Base-by-base conservation (phyloP, 64 coral and sea anemone genomes). In the Montipora sp. region DNA sequence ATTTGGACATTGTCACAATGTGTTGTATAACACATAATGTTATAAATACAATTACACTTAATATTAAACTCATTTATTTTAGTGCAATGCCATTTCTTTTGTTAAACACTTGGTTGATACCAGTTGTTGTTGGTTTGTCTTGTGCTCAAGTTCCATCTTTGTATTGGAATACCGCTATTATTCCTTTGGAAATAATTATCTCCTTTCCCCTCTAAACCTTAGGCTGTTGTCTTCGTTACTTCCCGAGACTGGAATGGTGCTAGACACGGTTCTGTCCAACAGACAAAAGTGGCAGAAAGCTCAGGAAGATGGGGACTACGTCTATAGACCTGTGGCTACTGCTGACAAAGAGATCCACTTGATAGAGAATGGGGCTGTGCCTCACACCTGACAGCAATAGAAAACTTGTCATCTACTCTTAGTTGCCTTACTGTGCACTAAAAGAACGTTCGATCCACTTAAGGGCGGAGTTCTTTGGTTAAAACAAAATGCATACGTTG, bases 251-350 rank as follows among this genome's bases (percentile, higher is more conserved):
- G 46, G 60, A 84, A 71, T 84, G 5, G 90, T 92, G 18, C 47
- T 84, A 15, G 79, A 85, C 24, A 84, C 90, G 6, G 90, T 92
- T 75, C 20, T 92, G 19, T 84, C 90, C 15, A 92, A 92, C 57
- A 81, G 90, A 43, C 43, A 85, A 22, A 81, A 92, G 19, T 92
- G 90, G 90, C 80, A 92, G 15, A 65, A 84, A 4, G 90, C 82
- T 11, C 90, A 92, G 21, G 51, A 85, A 82, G 90, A 92, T 51
- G 93, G 93, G 11, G 80, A 86, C 9, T 94, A 94, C 46, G 82
- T 85, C 2, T 50, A 85, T 19, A 68, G 82, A 12, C 82, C 82
- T 1, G 82, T 85, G 16, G 82, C 82, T 66, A 85, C 82, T 22
- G 45, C 63, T 18, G 82, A 72, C 65, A 85, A 72, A 72, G 82